phyloP scores from a whole-genome alignment of 2,113 vertebrate genomes.

The Phylloscopus whistleri region DNA sequence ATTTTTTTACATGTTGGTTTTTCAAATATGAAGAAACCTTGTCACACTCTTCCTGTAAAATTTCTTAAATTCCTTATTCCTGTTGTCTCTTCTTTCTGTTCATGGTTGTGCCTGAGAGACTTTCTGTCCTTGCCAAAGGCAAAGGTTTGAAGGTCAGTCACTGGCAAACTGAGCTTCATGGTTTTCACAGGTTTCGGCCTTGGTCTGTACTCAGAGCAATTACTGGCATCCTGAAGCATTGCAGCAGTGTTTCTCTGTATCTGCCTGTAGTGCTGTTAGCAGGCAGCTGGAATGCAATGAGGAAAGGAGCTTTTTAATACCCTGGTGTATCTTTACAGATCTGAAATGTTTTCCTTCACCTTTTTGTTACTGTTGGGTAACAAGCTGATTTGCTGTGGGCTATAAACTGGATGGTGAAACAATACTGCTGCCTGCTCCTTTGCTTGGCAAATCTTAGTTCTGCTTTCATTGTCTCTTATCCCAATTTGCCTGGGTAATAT shows the following conservation, averaged over 20 bases:
- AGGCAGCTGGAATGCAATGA: not conserved
- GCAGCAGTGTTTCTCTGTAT: not conserved
- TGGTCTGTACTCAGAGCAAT: not conserved
- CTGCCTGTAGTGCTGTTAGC: not conserved
- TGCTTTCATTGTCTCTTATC: not conserved
- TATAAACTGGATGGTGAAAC: not conserved
- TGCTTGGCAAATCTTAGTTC: not conserved
- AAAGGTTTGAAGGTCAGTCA: not conserved
- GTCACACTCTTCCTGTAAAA: not conserved
- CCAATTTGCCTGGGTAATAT: not conserved
- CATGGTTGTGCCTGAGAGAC: not conserved
- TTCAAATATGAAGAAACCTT: not conserved
- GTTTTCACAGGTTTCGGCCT: not conserved
- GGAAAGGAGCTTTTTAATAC: not conserved
- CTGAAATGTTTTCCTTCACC: not conserved
- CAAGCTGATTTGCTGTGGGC: not conserved
- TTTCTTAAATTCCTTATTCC: not conserved
- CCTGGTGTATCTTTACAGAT: not conserved
- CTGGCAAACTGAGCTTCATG: not conserved
- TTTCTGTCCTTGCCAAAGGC: not conserved
- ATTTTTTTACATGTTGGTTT: not conserved
- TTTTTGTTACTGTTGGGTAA: not conserved
- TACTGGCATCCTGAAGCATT: not conserved
- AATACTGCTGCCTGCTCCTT: not conserved
- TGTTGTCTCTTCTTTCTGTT: not conserved